Evolutionary conservation across 2,113 vertebrate species (phyloP).

Genomic region (Pseudopipra pipra): DNA sequence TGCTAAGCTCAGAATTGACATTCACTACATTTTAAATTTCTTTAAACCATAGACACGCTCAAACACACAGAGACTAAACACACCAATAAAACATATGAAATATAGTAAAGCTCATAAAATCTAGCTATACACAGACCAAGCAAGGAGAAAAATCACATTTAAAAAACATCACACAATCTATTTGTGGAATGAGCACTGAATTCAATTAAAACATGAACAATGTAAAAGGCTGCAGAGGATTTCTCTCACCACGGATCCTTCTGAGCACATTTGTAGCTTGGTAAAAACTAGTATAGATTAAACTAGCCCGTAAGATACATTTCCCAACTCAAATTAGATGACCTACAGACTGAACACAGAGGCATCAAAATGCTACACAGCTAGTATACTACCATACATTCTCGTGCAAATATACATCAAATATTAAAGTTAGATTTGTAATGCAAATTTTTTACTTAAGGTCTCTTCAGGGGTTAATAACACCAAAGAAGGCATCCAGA

Average conservation of each 20-base stretch:
- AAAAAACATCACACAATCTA: neutral
- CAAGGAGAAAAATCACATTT: neutral
- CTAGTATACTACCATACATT: neutral
- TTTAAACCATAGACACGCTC: neutral
- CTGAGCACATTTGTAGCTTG: conserved; percentile 9
- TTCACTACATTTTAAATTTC: neutral
- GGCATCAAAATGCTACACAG: conserved; percentile 9
- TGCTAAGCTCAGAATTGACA: neutral
- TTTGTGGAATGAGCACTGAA: conserved; percentile 8
- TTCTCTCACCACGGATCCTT: conserved; percentile 4
- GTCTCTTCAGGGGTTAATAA: conserved; percentile 52
- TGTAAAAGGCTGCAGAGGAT: conserved; percentile 29
- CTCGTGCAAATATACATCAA: neutral
- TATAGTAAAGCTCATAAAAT: neutral
- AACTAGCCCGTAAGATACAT: neutral
- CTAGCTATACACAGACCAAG: neutral
- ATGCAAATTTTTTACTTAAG: conserved; percentile 60
- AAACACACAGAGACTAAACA: conserved; percentile 17
- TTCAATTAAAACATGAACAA: conserved; percentile 46
- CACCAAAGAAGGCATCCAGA: conserved; percentile 21
- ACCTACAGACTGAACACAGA: neutral
- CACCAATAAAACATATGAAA: neutral
- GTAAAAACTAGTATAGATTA: conserved; percentile 14
- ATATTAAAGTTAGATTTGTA: conserved; percentile 50
- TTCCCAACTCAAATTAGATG: conserved; percentile 1